Base-by-base conservation (phyloP, 2,888 invertebrate species). In the Horisme vitalbata region DNA sequence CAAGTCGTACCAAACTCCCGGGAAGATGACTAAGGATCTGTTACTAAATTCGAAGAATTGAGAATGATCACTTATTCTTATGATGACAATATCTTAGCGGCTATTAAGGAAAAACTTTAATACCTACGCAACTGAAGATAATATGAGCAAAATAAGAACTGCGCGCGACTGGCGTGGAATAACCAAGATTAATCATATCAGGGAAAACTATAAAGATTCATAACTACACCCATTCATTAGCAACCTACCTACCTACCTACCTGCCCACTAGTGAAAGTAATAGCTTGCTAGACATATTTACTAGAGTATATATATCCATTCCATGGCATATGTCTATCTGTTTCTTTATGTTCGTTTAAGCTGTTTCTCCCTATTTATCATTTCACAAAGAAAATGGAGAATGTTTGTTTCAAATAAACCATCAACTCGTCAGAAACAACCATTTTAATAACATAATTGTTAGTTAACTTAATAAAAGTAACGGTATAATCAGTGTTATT, bases 41-140 rank as follows among this genome's bases (percentile, higher is more conserved):
- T 39, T 14, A n/a, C 12, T 13, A n/a, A 31, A n/a, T 39, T 39
- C 31, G 23, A 15, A 10, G 23, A 31, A 38, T 38, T 14, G 1
- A 37, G 28, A 10, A 21, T 2, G 6, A 7, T 7, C 18, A 18
- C 4, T 4, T 18, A 18, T 7, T 21, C 9, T 28, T 9, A n/a
- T 12, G 20, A 28, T 23, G 23, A 23, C 23, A 23, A 2, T 23
- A 31, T 23, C 23, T 14, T 9, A 9, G 12, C 20, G 8, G 33
- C 12, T 13, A 2, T 3, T 9, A 21, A 23, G 18, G 15, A 32
- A 39, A 31, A 41, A 32, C 7, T 3, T 26, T 26, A 10, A 4
- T n/a, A 27, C 5, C 4, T n/a, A 20, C 15, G 7, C 1, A 18
- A 26, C 11, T 11, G 4, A 21, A 10, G 4, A 11, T 4, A 6